Evolutionary conservation across 2,113 vertebrate genomes (phyloP).

Genomic region (Leucopternis melanops): DNA sequence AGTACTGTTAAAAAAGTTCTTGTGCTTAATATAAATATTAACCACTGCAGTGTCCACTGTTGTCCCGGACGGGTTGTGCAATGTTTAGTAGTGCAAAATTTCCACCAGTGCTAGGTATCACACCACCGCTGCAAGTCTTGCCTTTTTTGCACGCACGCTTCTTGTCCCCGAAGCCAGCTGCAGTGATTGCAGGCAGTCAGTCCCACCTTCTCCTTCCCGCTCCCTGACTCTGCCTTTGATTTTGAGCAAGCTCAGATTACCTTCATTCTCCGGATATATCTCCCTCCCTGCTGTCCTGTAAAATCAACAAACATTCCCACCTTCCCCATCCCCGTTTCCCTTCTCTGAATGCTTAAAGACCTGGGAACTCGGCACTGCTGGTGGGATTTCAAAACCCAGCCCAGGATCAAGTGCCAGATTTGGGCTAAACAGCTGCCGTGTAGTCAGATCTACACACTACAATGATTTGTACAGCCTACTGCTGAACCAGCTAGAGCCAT

Average conservation of each 20-base stretch:
- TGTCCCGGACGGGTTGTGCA: not conserved
- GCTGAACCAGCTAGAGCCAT: not conserved
- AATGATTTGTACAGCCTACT: not conserved
- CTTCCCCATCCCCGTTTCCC: not conserved
- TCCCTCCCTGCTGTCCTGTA: not conserved
- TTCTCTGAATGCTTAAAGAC: not conserved
- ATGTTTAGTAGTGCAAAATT: not conserved
- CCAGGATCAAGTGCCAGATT: not conserved
- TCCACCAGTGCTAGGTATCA: not conserved
- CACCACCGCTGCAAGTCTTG: not conserved
- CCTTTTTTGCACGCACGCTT: accelerated
- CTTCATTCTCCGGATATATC: not conserved
- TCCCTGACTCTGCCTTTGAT: not conserved
- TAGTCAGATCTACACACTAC: not conserved
- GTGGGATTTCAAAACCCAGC: slow-evolving; percentile 17
- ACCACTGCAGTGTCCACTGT: not conserved
- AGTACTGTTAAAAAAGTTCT: not conserved
- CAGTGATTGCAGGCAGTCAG: not conserved
- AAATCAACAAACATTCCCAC: not conserved
- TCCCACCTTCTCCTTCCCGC: not conserved
- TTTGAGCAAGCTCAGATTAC: not conserved
- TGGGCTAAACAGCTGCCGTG: not conserved
- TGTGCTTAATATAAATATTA: not conserved
- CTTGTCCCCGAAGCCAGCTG: not conserved
- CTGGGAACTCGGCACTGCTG: not conserved